Evolutionary conservation across 92 coral and sea anemone genomes (phyloP), one percentile per base, ranked within the genome.

Genomic region (Phenganax marumi): DNA sequence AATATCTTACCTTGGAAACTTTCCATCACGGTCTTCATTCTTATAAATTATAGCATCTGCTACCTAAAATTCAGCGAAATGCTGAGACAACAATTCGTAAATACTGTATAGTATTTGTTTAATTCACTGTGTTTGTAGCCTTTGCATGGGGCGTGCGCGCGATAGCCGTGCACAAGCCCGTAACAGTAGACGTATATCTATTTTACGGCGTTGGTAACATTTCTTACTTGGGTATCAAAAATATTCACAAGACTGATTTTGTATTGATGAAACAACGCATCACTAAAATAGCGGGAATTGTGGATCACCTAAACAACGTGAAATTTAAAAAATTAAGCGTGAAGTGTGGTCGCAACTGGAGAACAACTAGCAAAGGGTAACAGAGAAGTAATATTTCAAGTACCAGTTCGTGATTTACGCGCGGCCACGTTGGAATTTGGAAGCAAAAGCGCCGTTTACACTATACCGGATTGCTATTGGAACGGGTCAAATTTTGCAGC

Each of bases 261-360:
- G 80, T 92, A 93, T 18, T 86, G 97, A 77, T 96, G 99, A 66
- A 48, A 91, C 63, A 96, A 66, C 21, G 94, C 94, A 85, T 96
- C 99, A 74, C 99, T 96, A 76, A 87, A 87, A 24, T 92, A 96
- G 52, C 99, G 92, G 57, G 97, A 96, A 80, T 96, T 94, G 77
- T 96, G 98, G 16, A 91, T 76, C 10, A 95, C 96, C 98, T 95
- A 79, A 3, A 79, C 50, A 74, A 16, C 46, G 17, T 49, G 8
- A 0, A 63, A 6, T 33, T 65, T 23, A 18, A 9, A 11, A 48
- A 46, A 33, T 18, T 56, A 16, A n/a, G n/a, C n/a, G n/a, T n/a
- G n/a, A n/a, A n/a, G n/a, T 48, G 17, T n/a, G 10, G 24, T 48
- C 18, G 25, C 11, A 47, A 50, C 53, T 0, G 60, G 19, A 14